These are phyloP conservation scores for Hassar affinis DNA, from an alignment of 2,113 vertebrate species.

Conservation along the genomic window DNA sequence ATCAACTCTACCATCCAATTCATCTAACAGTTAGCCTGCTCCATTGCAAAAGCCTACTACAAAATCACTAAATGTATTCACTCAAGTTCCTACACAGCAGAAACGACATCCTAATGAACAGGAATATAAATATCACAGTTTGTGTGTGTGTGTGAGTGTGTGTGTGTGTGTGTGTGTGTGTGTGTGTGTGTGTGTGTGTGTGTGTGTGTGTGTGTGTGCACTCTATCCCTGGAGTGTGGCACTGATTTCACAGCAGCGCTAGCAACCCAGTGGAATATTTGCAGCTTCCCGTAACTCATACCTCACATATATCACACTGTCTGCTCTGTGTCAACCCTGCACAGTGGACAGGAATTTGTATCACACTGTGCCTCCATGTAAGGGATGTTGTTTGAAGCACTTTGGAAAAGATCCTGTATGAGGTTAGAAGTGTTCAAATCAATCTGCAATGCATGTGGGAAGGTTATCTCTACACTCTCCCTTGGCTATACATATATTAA, in stretches of 20 bases:
- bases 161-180: too few species aligned
- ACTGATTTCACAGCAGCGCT: slow-evolving; percentile 9
- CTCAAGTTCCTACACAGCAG: not conserved
- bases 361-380: not conserved
- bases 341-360: slow-evolving; percentile 8
- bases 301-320: not conserved
- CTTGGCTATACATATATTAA: not conserved
- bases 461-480: not conserved
- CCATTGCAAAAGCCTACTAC: not conserved
- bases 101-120: not conserved
- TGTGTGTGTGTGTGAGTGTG: too few species aligned
- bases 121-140: not conserved
- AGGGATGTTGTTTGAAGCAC: not conserved
- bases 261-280: slow-evolving; percentile 12
- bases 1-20: not conserved
- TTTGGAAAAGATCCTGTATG: not conserved
- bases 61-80: slow-evolving; percentile 2
- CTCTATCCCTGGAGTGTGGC: not conserved
- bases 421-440: not conserved
- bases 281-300: not conserved
- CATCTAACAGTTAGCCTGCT: not conserved
- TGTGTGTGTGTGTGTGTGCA: slow-evolving; percentile 25
- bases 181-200: too few species aligned
- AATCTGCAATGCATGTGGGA: not conserved
- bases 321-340: slow-evolving; percentile 31